Evolutionary conservation across 2,888 invertebrate species (phyloP).

Genomic region (Dolomedes plantarius): DNA sequence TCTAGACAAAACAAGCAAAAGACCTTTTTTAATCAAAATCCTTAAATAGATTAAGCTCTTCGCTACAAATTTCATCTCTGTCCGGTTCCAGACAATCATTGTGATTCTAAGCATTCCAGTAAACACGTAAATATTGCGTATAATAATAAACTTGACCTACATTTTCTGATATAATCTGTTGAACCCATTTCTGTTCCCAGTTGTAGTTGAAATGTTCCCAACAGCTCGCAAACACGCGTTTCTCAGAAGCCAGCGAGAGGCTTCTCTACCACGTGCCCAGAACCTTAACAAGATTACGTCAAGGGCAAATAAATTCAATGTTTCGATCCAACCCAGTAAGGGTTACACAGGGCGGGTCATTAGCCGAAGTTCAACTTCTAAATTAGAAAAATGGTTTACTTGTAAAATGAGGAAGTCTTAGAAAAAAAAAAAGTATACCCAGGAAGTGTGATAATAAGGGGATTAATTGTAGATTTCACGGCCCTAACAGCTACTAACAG

Average conservation of each 20-base stretch:
- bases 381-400: background rate
- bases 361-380: background rate
- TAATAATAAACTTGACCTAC: too few species aligned
- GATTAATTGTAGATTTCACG: background rate
- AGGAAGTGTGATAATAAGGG: constrained; percentile 1
- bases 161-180: too few species aligned
- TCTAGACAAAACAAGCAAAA: too few species aligned
- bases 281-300: constrained; percentile 2
- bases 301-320: constrained; percentile 8
- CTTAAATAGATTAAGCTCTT: too few species aligned
- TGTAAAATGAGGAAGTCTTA: background rate
- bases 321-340: background rate
- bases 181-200: too few species aligned
- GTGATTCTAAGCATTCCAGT: too few species aligned
- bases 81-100: too few species aligned
- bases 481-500: background rate
- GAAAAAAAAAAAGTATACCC: background rate
- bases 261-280: background rate
- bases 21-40: too few species aligned
- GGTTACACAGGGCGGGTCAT: background rate
- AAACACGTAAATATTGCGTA: too few species aligned
- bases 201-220: too few species aligned
- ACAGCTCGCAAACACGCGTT: too few species aligned
- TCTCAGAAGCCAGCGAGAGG: background rate
- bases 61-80: too few species aligned